These are phyloP conservation scores for Garra rufa DNA, from an alignment of 2,113 vertebrate genomes.

Conservation along the genomic window DNA sequence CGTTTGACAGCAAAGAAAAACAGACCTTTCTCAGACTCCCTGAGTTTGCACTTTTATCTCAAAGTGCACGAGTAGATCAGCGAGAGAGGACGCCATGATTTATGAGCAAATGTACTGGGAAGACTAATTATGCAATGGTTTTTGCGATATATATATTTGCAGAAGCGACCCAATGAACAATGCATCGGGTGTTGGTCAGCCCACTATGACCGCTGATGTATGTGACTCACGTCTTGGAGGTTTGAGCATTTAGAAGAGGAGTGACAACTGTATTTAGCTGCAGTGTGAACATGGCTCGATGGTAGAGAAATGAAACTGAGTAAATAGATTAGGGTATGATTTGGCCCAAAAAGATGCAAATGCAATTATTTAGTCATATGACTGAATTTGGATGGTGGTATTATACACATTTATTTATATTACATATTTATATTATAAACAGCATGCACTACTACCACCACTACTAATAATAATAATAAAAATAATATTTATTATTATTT, in stretches of 20 bases:
- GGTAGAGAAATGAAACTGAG: not conserved
- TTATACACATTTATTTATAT: too few relatives aligned
- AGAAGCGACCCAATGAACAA: too few relatives aligned
- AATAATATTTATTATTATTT: too few relatives aligned
- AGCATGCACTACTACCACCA: too few relatives aligned
- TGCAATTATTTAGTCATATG: too few relatives aligned
- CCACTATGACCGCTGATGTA: too few relatives aligned
- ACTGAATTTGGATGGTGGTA: too few relatives aligned
- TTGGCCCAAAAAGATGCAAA: not conserved
- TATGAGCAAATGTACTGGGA: not conserved
- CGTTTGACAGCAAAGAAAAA: slow-evolving; percentile 63
- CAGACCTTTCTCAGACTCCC: slow-evolving; percentile 27
- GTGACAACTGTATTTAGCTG: not conserved
- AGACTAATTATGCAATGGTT: not conserved
- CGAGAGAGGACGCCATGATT: not conserved
- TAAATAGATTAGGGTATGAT: not conserved
- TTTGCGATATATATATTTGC: not conserved
- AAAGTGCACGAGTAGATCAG: not conserved
- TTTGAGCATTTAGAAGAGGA: not conserved
- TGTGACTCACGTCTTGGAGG: too few relatives aligned
- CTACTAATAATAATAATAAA: too few relatives aligned
- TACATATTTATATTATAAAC: too few relatives aligned
- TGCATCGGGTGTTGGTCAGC: too few relatives aligned
- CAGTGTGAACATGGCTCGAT: not conserved
- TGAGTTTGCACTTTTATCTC: slow-evolving; percentile 33